Base-by-base conservation (phyloP, 2,888 invertebrate species). In the Erebia ligea region DNA sequence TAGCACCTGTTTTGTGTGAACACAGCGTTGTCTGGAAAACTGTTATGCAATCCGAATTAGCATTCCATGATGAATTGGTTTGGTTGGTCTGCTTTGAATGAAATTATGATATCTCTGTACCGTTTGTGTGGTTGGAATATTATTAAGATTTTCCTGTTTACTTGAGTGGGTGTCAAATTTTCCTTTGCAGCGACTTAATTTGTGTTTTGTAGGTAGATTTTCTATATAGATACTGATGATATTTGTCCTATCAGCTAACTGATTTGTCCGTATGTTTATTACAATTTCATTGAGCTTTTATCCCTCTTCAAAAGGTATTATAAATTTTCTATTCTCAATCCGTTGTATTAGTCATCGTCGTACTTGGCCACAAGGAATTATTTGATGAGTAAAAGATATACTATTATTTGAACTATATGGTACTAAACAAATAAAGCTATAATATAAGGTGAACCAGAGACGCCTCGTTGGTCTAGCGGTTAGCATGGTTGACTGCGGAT, bases 21-120 rank as follows among this genome's bases (percentile, higher is more conserved):
- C 76, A 77, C 76, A 79, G 77, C 78, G 74, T 75, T 64, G 63
- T 74, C 64, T 54, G 67, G 56, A 56, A 63, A 72, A 67, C 48
- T 76, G 77, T 89, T 87, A 83, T 83, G 87, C 83, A 89, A 89
- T 69, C 73, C 57, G 70, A 83, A 84, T 82, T 84, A 83, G 75
- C 78, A 71, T 67, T 48, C 57, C 0, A 21, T 19, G 67, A 67
- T 67, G 58, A 67, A 67, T 67, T 45, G 48, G 57, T 58, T 48
- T 17, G 57, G 57, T 48, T 13, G 48, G 57, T 48, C 34, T 34
- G 45, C 15, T 17, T 64, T 66, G 17, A 56, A 21, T n/a, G 45
- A 48, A 45, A 45, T 62, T 62, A 45, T 48, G 19, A 62, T 48
- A 62, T 45, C 15, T 62, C 15, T 21, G 15, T 48, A 13, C 62